Evolutionary conservation across 1,140 invertebrate genomes (phyloP), one percentile per base, ranked within the genome.

Genomic region (Drosophila punjabiensis): DNA sequence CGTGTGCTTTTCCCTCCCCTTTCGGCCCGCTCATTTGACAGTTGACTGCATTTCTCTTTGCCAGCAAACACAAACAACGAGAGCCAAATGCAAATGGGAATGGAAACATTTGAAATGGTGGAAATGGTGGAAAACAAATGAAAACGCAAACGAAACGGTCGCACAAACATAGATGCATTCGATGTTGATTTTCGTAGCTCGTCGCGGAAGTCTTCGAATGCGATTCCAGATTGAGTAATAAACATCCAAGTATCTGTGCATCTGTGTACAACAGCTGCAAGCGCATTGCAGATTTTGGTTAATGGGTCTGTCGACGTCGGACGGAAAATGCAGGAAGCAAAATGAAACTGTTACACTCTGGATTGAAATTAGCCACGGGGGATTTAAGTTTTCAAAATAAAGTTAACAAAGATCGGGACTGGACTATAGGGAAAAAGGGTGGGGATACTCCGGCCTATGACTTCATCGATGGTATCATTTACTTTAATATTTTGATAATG

Each of bases 141-240:
- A 35, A 37, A 66, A 48, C 20, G 69, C 69, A 73, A 73, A 71
- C 35, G 52, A 70, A 61, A 24, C 24, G 35, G 24, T 43, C 56
- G n/a, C 69, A 53, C 68, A 73, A 74, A 74, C 50, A 52, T 61
- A 61, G 70, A 74, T 37, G 69, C 70, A 62, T 73, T 68, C 45
- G 28, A 47, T 76, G 69, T 73, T 74, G 43, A 35, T 76, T 75
- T 77, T 77, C 55, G 52, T 77, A 75, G 70, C 74, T 76, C 56
- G 52, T 82, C 76, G 62, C 83, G 86, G 86, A 90, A 90, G 86
- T 90, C 82, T 90, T 91, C 79, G 76, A 55, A 66, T 65, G 58
- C 74, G 61, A 79, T 79, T 79, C 76, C 75, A 79, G 86, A 89
- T 89, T 89, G 86, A 89, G 86, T 90, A 89, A 89, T 90, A 89